Conservation (phyloP, 2,888 invertebrate genomes). For the Platycnemis pennipes region DNA sequence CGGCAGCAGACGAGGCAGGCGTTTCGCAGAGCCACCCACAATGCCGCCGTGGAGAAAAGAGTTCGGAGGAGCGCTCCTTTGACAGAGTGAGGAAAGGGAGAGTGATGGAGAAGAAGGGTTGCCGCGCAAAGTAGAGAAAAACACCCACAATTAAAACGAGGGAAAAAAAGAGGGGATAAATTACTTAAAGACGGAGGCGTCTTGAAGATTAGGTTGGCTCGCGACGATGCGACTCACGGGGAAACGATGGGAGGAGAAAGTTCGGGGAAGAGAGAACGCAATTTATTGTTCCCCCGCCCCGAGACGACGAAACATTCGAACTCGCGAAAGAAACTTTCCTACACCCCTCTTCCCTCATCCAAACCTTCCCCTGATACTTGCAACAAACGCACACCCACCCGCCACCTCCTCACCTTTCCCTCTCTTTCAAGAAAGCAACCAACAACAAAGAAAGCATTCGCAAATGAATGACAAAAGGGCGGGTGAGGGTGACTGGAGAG, state of each 20-base stretch:
- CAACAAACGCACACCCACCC: not conserved
- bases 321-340: not conserved
- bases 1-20: not conserved
- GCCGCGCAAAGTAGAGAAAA: not conserved
- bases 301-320: not conserved
- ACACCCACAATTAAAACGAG: not conserved
- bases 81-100: not conserved
- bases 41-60: not conserved
- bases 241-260: not conserved
- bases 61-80: not conserved
- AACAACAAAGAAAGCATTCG: constrained; percentile 58
- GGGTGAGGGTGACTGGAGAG: not conserved
- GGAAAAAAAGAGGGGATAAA: not conserved
- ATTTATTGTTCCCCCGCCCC: not conserved
- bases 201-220: not conserved
- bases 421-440: constrained; percentile 40
- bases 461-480: constrained; percentile 36
- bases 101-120: not conserved
- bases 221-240: not conserved
- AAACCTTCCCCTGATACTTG: not conserved
- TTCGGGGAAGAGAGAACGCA: not conserved
- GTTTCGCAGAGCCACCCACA: not conserved
- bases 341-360: not conserved
- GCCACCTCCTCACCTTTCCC: not conserved
- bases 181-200: not conserved